Evolutionary conservation across 2,888 invertebrate genomes (phyloP).

Genomic region (Drepana falcataria): DNA sequence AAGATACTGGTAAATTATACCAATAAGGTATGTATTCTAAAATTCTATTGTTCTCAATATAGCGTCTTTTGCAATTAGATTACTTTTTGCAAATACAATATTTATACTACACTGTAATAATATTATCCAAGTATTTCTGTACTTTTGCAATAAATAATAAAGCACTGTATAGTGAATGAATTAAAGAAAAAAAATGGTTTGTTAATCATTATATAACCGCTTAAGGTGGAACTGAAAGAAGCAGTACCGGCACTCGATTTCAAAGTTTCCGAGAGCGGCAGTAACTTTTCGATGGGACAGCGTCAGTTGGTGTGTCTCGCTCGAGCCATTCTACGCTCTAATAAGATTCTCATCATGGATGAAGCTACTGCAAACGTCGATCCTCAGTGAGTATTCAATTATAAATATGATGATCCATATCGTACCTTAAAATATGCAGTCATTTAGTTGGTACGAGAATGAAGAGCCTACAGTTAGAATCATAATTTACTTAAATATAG

Average conservation of each 20-base stretch:
- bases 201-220: too few species aligned
- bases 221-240: slow-evolving; percentile 86
- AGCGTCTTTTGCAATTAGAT: too few species aligned
- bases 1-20: too few species aligned
- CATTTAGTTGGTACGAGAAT: background rate
- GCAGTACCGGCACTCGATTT: slow-evolving; percentile 81
- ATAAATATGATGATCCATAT: background rate
- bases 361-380: slow-evolving; percentile 80
- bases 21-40: too few species aligned
- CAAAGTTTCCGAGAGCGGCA: slow-evolving; percentile 84
- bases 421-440: too few species aligned
- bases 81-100: too few species aligned
- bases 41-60: too few species aligned
- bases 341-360: slow-evolving; percentile 83
- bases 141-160: too few species aligned
- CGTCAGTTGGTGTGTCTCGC: slow-evolving; percentile 89
- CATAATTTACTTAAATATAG: background rate
- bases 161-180: too few species aligned
- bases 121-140: too few species aligned
- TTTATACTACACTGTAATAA: too few species aligned
- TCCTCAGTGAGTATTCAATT: slow-evolving; percentile 72
- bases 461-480: background rate
- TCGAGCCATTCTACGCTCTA: slow-evolving; percentile 85
- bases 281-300: slow-evolving; percentile 89
- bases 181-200: background rate